Evolutionary conservation across 2,797 vertebrate genomes (phyloP), one percentile per base, ranked within the genome.

Genomic region (Lacerta agilis): DNA sequence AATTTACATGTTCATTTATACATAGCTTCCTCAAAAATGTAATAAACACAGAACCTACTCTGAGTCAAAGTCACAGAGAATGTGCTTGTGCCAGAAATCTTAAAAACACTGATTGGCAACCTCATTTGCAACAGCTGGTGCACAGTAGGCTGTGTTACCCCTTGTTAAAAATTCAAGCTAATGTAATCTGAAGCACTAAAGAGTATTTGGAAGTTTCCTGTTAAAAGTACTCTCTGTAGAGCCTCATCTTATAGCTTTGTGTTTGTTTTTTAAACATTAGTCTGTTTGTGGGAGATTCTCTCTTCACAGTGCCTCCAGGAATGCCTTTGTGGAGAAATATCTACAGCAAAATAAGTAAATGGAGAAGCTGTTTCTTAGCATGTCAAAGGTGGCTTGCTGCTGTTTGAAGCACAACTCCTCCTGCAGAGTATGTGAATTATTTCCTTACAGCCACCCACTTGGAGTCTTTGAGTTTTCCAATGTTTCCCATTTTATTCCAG

Each of bases 361-460:
- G 58, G 38, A 86, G 15, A 72, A 33, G n/a, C 82, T 75, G 90
- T 79, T 23, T 90, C 83, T 80, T 81, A 91, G 61, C 38, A 55
- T 69, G 76, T 79, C 23, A 85, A 85, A 88, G 64, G 66, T 76
- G 72, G 88, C 69, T 91, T 66, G 45, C 45, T 87, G 20, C 18
- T 90, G 25, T 92, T 91, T 79, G 89, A 85, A 94, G 49, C 8
- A 88, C 86, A 89, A n/a, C 45, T 84, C 79, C 79, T 72, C 87
- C 49, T 91, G 66, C 1, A 82, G 79, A 5, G 58, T 23, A 58
- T 0, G 15, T 17, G 83, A 93, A 92, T 73, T 90, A 89, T 79
- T 91, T 90, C 71, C 83, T 92, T 49, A 88, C 76, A 91, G 81
- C 1, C 69, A 86, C n/a, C 55, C 86, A 87, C 29, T 41, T 84